Evolutionary conservation across 2,113 vertebrate genomes (phyloP).

Genomic region (Zeus faber): DNA sequence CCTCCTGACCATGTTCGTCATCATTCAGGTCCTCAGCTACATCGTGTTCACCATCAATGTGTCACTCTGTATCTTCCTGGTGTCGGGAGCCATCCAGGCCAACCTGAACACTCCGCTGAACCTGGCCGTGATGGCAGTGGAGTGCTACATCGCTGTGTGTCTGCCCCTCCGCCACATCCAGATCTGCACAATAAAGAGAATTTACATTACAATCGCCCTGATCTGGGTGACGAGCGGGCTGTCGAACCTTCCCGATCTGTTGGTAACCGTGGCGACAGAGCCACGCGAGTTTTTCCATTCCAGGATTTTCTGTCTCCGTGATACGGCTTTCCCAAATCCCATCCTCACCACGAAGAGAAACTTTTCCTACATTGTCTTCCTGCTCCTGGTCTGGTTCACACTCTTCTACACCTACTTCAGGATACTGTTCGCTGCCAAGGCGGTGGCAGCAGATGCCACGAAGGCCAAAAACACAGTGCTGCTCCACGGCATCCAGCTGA

Average conservation of each 20-base stretch:
- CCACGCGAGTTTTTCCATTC: slow-evolving; percentile 39
- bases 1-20: background rate
- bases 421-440: slow-evolving; percentile 38
- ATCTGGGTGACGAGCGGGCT: slow-evolving; percentile 47
- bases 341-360: slow-evolving; percentile 34
- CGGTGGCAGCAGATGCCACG: slow-evolving; percentile 18
- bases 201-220: slow-evolving; percentile 42
- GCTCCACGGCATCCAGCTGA: slow-evolving; percentile 41
- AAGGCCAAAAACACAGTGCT: slow-evolving; percentile 42
- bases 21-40: background rate
- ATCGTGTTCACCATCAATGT: slow-evolving; percentile 33
- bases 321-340: slow-evolving; percentile 31
- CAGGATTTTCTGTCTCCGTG: slow-evolving; percentile 27
- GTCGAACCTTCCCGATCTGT: slow-evolving; percentile 48
- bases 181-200: slow-evolving; percentile 51
- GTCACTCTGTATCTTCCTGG: slow-evolving; percentile 45
- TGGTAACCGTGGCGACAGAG: slow-evolving; percentile 40
- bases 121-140: slow-evolving; percentile 48
- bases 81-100: slow-evolving; percentile 29
- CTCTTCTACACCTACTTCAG: slow-evolving; percentile 48
- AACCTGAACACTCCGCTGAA: slow-evolving; percentile 44
- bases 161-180: slow-evolving; percentile 46
- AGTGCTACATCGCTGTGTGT: slow-evolving; percentile 64
- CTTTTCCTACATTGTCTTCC: slow-evolving; percentile 10
- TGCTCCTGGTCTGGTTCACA: slow-evolving; percentile 44